These are phyloP conservation scores for Tachysurus vachellii DNA, from an alignment of 2,113 vertebrate genomes.

Conservation along the genomic window DNA sequence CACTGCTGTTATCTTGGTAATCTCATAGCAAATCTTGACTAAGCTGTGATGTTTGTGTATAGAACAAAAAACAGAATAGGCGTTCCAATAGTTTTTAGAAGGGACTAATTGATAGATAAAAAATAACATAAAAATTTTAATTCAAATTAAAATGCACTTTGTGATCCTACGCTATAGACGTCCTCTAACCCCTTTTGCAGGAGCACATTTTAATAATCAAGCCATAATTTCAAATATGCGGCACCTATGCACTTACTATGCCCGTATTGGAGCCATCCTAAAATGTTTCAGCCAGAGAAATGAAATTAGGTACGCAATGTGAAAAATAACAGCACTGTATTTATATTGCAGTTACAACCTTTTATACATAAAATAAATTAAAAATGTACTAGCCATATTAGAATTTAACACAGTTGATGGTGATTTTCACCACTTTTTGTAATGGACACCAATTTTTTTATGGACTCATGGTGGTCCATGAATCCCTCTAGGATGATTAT, in stretches of 20 bases:
- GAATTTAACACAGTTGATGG: neutral
- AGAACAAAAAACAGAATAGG: too few species aligned
- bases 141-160: neutral
- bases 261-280: neutral
- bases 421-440: neutral
- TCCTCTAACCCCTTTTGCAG: neutral
- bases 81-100: neutral
- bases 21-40: too few species aligned
- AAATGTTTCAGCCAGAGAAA: neutral
- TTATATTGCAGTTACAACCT: neutral
- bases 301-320: neutral
- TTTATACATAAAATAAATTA: neutral
- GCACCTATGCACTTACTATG: neutral
- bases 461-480: neutral
- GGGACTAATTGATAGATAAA: neutral
- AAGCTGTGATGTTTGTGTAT: too few species aligned
- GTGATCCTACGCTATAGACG: neutral
- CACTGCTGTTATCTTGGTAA: neutral
- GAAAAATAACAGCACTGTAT: neutral
- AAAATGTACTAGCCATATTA: neutral
- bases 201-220: neutral
- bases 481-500: neutral
- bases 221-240: neutral
- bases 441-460: neutral
- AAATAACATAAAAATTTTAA: too few species aligned